Evolutionary conservation across 2,888 invertebrate species (phyloP).

Genomic region (Ormyrus labotus): DNA sequence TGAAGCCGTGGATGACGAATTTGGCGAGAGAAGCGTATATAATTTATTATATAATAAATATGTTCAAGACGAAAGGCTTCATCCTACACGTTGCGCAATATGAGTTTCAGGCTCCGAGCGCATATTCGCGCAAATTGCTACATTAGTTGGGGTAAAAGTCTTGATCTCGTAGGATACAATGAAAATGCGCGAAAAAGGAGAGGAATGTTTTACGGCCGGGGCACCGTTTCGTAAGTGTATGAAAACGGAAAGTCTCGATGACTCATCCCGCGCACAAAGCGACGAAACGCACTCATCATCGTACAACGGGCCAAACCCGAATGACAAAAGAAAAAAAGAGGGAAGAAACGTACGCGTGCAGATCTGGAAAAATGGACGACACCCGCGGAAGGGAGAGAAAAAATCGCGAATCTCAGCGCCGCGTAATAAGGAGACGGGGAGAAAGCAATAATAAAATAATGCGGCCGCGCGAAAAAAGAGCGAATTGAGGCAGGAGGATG

Average conservation of each 20-base stretch:
- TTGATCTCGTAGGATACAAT: not conserved
- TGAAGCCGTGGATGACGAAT: no score
- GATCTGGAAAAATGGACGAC: not conserved
- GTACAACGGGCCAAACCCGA: not conserved
- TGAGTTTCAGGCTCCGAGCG: no score
- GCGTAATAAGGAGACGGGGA: constrained; percentile 20
- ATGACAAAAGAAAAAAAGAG: not conserved
- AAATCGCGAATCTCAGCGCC: not conserved
- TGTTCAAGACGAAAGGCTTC: no score
- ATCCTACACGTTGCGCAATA: no score
- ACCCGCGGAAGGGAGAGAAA: not conserved
- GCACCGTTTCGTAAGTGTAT: constrained; percentile 43
- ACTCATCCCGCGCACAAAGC: constrained; percentile 26
- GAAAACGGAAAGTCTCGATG: constrained; percentile 43
- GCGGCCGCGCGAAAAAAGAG: not conserved
- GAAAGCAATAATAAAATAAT: constrained; percentile 3
- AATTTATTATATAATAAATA: no score
- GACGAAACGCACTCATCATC: not conserved
- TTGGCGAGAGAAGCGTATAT: no score
- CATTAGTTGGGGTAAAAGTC: no score
- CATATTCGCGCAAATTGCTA: no score
- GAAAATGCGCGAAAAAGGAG: constrained; percentile 29
- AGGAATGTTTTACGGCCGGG: constrained; percentile 25
- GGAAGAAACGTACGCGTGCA: not conserved
- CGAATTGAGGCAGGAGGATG: constrained; percentile 1